Evolutionary conservation across 2,888 invertebrate species (phyloP), one percentile per base, ranked within the genome.

Genomic region (Drosophila limbata): DNA sequence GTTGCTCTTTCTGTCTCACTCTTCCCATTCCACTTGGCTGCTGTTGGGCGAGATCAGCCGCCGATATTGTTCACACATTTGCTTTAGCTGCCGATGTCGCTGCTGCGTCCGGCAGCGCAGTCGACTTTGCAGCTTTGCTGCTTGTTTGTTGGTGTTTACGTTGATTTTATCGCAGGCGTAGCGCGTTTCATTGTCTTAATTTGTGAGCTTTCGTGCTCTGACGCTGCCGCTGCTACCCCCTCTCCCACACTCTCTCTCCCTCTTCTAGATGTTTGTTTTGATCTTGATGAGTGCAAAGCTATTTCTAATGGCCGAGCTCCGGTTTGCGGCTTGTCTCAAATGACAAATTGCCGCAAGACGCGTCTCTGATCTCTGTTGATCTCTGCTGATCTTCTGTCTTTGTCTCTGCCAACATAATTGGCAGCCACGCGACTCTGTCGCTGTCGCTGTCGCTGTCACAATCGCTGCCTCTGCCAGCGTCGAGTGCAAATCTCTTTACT

Each of bases 11-110:
- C 11, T 25, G 17, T n/a, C 48, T 19, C 42, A 8, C 37, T 40
- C 33, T 44, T 17, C 19, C 1, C 48, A 15, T 3, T 5, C 39
- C 33, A 11, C 37, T 37, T 68, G 56, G 62, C 76, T 71, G 88
- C 73, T 77, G 84, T 66, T 66, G 81, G 75, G 82, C 85, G 69
- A 84, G 84, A 88, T 89, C 86, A 79, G 77, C 73, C 84, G 77
- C 88, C 77, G 84, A 84, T 84, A 89, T 84, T 88, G 90, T 89
- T 90, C 90, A 90, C 87, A 90, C 90, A 90, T 88, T 86, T 82
- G 78, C 87, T 73, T 66, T 65, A 65, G 77, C 77, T 81, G 84
- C 68, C 19, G 60, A 48, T 73, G 68, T 28, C 48, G 52, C 62
- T 50, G 82, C n/a, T 15, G 40, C 47, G 66, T 10, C 63, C 39